A percentile compares a stretch with the other conserved stretches of the same genome.
phyloP scores from a whole-genome alignment of 2,113 vertebrate species.

The Aythya baeri region DNA sequence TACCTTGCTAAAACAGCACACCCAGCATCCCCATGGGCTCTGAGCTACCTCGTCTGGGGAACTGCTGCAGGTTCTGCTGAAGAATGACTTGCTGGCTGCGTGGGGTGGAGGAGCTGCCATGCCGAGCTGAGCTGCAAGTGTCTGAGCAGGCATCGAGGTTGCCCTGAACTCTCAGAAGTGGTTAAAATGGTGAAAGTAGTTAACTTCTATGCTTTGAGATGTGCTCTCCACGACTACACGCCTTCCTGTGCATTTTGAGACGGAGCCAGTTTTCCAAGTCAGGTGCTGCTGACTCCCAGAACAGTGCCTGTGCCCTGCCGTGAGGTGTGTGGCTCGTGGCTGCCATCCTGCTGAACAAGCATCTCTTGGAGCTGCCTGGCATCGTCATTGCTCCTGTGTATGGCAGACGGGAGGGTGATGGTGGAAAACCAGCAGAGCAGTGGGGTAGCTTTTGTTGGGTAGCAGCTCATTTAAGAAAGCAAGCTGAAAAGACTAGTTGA shows the following conservation, averaged over 20 bases:
- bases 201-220: neutral
- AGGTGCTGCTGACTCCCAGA: neutral
- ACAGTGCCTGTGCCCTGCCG: neutral
- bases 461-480: neutral
- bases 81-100: rapidly evolving
- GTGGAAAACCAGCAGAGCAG: neutral
- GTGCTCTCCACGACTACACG: neutral
- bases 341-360: neutral
- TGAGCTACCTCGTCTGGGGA: neutral
- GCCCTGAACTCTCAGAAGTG: neutral
- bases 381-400: neutral
- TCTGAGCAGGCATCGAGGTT: neutral
- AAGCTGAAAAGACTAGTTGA: neutral
- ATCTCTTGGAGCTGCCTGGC: neutral
- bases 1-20: neutral
- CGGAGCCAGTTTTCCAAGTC: neutral
- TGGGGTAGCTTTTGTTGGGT: neutral
- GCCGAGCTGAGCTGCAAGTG: neutral
- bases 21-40: neutral
- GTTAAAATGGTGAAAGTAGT: neutral
- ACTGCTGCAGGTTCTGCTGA: neutral
- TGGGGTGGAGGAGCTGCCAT: neutral
- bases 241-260: neutral
- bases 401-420: neutral
- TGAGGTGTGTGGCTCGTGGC: neutral